A percentile compares a stretch with the other conserved stretches of the same genome.
These are phyloP conservation scores for Sardina pilchardus DNA, from an alignment of 2,113 vertebrate species.

Conservation along the genomic window DNA sequence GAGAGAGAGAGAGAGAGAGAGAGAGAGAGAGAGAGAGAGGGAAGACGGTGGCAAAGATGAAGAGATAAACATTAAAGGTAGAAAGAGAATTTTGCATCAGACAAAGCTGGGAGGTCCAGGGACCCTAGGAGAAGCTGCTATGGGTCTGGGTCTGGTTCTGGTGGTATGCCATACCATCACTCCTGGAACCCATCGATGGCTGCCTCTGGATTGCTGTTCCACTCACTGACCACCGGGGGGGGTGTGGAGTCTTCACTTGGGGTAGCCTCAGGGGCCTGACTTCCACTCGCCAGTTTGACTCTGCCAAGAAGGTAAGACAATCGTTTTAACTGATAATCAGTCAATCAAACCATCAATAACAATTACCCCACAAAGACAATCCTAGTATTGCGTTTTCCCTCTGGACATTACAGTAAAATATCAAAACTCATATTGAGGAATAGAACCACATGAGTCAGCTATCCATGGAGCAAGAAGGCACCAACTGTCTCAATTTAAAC, in stretches of 20 bases:
- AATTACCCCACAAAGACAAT: too few relatives aligned
- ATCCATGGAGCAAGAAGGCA: too few relatives aligned
- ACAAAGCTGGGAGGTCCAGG: background rate
- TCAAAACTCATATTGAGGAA: too few relatives aligned
- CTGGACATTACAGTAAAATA: too few relatives aligned
- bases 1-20: background rate
- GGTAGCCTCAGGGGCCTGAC: background rate
- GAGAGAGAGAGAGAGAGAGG: constrained; percentile 2
- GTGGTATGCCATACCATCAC: background rate
- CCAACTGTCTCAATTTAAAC: too few relatives aligned
- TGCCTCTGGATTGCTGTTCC: background rate
- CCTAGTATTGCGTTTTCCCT: too few relatives aligned
- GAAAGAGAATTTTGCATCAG: background rate
- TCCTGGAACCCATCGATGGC: background rate
- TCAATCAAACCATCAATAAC: too few relatives aligned
- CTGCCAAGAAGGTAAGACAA: background rate
- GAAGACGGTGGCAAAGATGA: background rate
- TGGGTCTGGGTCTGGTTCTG: background rate
- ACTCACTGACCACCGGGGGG: background rate
- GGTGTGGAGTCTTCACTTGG: background rate
- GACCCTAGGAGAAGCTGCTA: background rate
- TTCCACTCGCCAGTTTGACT: background rate
- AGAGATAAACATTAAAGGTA: background rate
- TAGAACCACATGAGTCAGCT: too few relatives aligned
- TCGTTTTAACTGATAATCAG: background rate